These are phyloP conservation scores for Acanthosepion lycidas DNA, from an alignment of 2,888 invertebrate species.

Conservation along the genomic window DNA sequence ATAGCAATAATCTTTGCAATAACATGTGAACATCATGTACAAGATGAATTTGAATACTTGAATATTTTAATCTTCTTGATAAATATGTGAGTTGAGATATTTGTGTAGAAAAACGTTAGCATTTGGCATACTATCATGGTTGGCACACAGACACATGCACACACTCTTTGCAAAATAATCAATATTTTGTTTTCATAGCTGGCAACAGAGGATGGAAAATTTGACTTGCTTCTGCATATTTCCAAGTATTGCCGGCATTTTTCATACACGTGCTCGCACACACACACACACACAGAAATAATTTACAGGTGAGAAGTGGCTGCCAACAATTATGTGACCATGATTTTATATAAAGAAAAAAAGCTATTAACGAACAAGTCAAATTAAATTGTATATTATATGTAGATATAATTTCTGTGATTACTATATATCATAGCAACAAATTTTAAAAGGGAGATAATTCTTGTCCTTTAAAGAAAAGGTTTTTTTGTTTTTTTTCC, in stretches of 20 bases:
- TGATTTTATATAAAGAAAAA: too few relatives aligned
- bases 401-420: too few relatives aligned
- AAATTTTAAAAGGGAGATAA: too few relatives aligned
- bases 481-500: background rate
- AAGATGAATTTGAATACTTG: background rate
- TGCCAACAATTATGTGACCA: background rate
- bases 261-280: background rate
- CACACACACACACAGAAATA: background rate
- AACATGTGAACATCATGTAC: background rate
- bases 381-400: background rate
- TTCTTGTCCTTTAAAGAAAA: too few relatives aligned
- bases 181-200: background rate
- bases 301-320: background rate
- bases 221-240: background rate
- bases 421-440: too few relatives aligned
- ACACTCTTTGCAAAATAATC: background rate
- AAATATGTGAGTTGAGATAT: background rate
- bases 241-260: slow-evolving; percentile 9
- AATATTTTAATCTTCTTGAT: background rate
- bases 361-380: too few relatives aligned
- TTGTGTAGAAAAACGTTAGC: background rate
- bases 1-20: background rate
- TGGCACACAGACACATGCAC: background rate
- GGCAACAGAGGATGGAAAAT: background rate
- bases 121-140: background rate